These are phyloP conservation scores for Hydropsyche betteni DNA, from an alignment of 2,888 invertebrate species.

Conservation along the genomic window DNA sequence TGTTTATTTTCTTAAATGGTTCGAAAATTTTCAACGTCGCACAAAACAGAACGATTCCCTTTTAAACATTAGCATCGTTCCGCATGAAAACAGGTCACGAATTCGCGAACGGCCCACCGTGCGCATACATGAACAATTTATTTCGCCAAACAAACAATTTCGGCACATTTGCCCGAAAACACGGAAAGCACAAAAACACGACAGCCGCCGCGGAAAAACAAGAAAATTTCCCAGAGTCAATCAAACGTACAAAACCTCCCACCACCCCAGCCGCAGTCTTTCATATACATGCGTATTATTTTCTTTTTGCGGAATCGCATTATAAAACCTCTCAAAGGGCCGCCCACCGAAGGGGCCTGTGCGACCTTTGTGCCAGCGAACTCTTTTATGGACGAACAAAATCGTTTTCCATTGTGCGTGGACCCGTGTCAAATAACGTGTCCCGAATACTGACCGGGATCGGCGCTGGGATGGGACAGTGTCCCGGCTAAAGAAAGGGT, in stretches of 20 bases:
- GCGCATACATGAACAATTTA: slow-evolving; percentile 13
- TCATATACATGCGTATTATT: slow-evolving; percentile 8
- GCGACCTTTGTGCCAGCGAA: slow-evolving; percentile 35
- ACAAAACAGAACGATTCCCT: too few species aligned
- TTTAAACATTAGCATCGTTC: too few species aligned
- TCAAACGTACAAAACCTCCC: too few species aligned
- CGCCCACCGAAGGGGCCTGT: background rate
- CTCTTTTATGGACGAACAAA: slow-evolving; percentile 40
- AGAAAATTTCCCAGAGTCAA: too few species aligned
- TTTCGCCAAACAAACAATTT: slow-evolving; percentile 22
- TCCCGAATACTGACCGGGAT: slow-evolving; percentile 40
- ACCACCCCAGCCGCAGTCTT: too few species aligned
- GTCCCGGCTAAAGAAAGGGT: slow-evolving; percentile 27
- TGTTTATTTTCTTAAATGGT: too few species aligned
- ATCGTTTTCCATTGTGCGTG: slow-evolving; percentile 44
- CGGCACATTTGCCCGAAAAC: background rate
- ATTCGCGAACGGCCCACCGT: background rate
- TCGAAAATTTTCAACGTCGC: too few species aligned
- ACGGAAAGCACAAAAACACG: too few species aligned
- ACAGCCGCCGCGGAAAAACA: too few species aligned
- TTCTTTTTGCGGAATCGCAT: slow-evolving; percentile 13
- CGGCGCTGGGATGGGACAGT: background rate
- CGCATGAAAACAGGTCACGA: slow-evolving; percentile 1
- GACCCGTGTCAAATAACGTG: slow-evolving; percentile 42
- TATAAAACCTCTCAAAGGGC: slow-evolving; percentile 24